Percentiles rank a stretch among this genome's conserved stretches.
Conservation (phyloP, 2,888 invertebrate species). For the Steinernema carpocapsae region DNA sequence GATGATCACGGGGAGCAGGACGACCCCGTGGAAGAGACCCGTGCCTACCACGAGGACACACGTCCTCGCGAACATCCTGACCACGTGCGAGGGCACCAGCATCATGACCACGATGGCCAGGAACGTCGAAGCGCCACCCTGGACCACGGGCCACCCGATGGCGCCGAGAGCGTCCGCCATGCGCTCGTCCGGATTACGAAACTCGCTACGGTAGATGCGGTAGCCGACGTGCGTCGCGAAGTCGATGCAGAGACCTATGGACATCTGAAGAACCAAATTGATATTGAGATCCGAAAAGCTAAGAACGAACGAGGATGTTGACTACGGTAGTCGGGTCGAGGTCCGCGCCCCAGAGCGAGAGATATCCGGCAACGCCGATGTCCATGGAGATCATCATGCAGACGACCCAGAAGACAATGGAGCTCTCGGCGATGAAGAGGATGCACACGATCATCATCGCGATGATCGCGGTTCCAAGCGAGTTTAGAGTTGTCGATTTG, state of each 20-base stretch:
- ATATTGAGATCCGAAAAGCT: not conserved
- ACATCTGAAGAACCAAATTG: constrained; percentile 55
- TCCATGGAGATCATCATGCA: constrained; percentile 65
- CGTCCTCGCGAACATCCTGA: constrained; percentile 67
- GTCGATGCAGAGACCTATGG: constrained; percentile 68
- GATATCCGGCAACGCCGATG: constrained; percentile 63
- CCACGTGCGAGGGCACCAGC: constrained; percentile 65
- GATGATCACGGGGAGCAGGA: constrained; percentile 66
- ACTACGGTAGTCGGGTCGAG: constrained; percentile 68
- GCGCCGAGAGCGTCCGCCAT: constrained; percentile 65
- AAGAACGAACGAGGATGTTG: constrained; percentile 62
- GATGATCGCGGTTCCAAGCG: constrained; percentile 67
- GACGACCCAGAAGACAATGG: constrained; percentile 68
- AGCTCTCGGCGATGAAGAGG: constrained; percentile 65
- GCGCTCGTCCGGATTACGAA: constrained; percentile 51
- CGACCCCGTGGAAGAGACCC: constrained; percentile 66
- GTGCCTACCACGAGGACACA: constrained; percentile 65
- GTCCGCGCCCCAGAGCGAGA: constrained; percentile 68
- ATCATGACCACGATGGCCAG: constrained; percentile 61
- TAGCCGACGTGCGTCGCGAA: constrained; percentile 69
- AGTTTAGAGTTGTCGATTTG: constrained; percentile 63
- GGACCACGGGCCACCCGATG: constrained; percentile 68
- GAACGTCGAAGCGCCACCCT: constrained; percentile 65
- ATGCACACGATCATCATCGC: constrained; percentile 58
- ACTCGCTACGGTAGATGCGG: constrained; percentile 54